A percentile compares a stretch with the other conserved stretches of the same genome.
Conservation (phyloP, 2,113 vertebrate species). For the Callorhinus ursinus region DNA sequence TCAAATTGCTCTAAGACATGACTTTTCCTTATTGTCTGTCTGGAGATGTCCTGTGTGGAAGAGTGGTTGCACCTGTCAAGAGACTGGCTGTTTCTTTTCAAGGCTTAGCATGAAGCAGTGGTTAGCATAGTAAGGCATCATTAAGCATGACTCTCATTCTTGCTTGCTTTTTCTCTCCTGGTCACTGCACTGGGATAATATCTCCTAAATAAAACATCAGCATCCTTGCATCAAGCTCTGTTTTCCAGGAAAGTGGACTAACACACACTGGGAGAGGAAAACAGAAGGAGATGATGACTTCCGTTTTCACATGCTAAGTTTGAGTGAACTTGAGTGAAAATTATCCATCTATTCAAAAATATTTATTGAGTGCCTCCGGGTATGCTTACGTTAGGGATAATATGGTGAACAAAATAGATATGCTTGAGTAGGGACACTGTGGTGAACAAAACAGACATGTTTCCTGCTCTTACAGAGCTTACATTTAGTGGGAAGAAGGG, state of each 20-base stretch:
- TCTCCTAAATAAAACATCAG: neutral
- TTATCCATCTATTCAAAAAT: constrained; percentile 37
- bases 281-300: neutral
- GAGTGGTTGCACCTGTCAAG: neutral
- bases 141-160: neutral
- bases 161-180: neutral
- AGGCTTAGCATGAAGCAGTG: neutral
- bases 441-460: neutral
- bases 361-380: neutral
- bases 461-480: neutral
- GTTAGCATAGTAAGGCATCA: neutral
- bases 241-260: constrained; percentile 23
- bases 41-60: neutral
- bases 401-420: neutral
- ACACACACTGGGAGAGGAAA: neutral
- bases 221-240: neutral
- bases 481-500: neutral
- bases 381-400: neutral
- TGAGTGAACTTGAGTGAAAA: constrained; percentile 41
- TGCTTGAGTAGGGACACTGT: neutral
- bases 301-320: neutral
- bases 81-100: neutral
- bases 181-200: neutral
- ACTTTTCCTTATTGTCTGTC: neutral
- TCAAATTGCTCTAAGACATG: neutral